Evolutionary conservation across 1,140 invertebrate genomes (phyloP).

Genomic region (Aphelinus atriplicis): DNA sequence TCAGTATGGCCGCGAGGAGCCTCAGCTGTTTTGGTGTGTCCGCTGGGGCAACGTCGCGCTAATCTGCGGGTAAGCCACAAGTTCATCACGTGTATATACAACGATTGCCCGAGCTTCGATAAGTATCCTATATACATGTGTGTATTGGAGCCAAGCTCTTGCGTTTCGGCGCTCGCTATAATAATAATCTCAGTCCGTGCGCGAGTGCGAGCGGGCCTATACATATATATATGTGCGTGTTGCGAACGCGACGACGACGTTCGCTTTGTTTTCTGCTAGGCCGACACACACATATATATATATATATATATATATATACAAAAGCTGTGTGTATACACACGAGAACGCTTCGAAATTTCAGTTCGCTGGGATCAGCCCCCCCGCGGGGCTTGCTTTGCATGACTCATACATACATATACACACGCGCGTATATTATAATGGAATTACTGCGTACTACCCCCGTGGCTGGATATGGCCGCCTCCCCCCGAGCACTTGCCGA

Average conservation of each 20-base stretch:
- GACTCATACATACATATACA: constrained; percentile 1
- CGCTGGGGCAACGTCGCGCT: neutral
- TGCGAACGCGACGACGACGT: no score
- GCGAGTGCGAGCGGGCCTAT: neutral
- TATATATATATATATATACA: no score
- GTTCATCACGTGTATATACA: constrained; percentile 43
- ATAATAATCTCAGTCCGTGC: no score
- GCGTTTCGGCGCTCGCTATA: no score
- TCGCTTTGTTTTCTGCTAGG: constrained; percentile 3
- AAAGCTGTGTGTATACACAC: no score
- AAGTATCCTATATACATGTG: neutral
- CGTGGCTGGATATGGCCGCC: neutral
- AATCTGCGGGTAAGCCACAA: constrained; percentile 59
- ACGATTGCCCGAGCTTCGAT: constrained; percentile 35
- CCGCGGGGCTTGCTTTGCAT: neutral
- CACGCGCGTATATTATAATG: neutral
- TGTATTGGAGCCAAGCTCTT: no score
- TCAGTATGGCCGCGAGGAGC: constrained; percentile 56
- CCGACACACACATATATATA: no score
- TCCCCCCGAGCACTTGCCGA: no score
- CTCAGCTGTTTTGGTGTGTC: constrained; percentile 60
- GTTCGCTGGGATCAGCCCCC: no score
- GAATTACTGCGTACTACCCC: constrained; percentile 20
- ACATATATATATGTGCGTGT: neutral
- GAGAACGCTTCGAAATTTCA: no score